Conservation (phyloP, 2,113 vertebrate genomes). For the Aptenodytes patagonicus region DNA sequence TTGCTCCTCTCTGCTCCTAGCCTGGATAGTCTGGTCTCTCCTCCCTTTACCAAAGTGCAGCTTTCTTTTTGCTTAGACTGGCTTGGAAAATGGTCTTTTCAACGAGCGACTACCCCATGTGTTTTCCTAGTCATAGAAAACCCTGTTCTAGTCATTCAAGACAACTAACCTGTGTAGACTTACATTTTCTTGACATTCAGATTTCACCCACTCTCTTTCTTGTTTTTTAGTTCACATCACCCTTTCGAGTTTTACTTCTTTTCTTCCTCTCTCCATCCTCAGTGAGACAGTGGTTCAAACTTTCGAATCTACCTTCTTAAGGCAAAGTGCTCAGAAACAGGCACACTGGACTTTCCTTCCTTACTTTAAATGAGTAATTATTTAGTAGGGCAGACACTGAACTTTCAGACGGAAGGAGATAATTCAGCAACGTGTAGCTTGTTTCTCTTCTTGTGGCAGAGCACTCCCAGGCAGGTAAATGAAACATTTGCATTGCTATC, state of each 20-base stretch:
- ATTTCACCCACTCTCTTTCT: not conserved
- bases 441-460: not conserved
- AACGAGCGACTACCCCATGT: not conserved
- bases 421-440: not conserved
- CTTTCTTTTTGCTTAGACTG: not conserved
- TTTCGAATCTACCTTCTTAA: not conserved
- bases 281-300: not conserved
- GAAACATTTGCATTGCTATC: not conserved
- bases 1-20: not conserved
- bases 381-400: not conserved
- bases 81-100: not conserved
- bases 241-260: not conserved
- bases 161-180: not conserved
- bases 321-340: not conserved
- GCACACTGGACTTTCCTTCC: not conserved
- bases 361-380: not conserved
- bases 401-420: not conserved
- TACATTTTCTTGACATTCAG: not conserved
- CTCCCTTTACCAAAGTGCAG: not conserved
- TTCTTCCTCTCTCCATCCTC: not conserved
- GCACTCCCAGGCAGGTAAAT: not conserved
- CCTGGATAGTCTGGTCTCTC: not conserved
- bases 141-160: not conserved
- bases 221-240: not conserved
- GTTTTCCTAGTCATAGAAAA: not conserved